Evolutionary conservation across 2,888 invertebrate genomes (phyloP).

Genomic region (Orgyia antiqua): DNA sequence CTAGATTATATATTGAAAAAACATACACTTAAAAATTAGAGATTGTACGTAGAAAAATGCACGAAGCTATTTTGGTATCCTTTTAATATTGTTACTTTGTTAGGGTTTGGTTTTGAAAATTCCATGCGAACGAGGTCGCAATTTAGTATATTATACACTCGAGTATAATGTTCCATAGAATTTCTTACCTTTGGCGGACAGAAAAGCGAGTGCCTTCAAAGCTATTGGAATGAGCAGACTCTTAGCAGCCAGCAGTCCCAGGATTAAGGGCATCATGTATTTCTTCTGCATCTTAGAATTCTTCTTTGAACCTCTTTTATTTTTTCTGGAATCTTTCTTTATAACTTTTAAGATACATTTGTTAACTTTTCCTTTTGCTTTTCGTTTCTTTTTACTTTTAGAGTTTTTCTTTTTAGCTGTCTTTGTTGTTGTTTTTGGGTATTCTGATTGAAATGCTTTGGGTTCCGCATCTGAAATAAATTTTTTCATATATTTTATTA

Average conservation of each 20-base stretch:
- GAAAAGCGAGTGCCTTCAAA: slow-evolving; percentile 82
- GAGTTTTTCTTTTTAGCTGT: slow-evolving; percentile 12
- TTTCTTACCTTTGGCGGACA: slow-evolving; percentile 77
- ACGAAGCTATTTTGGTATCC: too few relatives aligned
- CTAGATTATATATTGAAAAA: too few relatives aligned
- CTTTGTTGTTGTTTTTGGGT: slow-evolving; percentile 8
- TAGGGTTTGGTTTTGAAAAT: too few relatives aligned
- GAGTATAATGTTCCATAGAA: not conserved
- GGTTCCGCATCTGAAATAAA: slow-evolving; percentile 1
- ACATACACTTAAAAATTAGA: too few relatives aligned
- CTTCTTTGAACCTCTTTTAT: slow-evolving; percentile 24
- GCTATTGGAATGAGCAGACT: slow-evolving; percentile 82
- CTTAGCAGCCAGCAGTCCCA: slow-evolving; percentile 82
- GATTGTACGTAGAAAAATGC: too few relatives aligned
- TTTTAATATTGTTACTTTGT: too few relatives aligned
- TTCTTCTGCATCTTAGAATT: slow-evolving; percentile 62
- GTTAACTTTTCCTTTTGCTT: slow-evolving; percentile 41
- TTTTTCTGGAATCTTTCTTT: slow-evolving; percentile 33
- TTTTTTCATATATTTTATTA: too few relatives aligned
- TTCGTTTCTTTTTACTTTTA: slow-evolving; percentile 28
- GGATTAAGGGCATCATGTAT: slow-evolving; percentile 78
- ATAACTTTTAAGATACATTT: slow-evolving; percentile 59
- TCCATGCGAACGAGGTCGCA: too few relatives aligned
- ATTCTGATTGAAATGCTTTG: slow-evolving; percentile 10
- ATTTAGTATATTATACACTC: too few relatives aligned